Base-by-base conservation (phyloP, 2,113 vertebrate species). In the Bothrops jararaca region DNA sequence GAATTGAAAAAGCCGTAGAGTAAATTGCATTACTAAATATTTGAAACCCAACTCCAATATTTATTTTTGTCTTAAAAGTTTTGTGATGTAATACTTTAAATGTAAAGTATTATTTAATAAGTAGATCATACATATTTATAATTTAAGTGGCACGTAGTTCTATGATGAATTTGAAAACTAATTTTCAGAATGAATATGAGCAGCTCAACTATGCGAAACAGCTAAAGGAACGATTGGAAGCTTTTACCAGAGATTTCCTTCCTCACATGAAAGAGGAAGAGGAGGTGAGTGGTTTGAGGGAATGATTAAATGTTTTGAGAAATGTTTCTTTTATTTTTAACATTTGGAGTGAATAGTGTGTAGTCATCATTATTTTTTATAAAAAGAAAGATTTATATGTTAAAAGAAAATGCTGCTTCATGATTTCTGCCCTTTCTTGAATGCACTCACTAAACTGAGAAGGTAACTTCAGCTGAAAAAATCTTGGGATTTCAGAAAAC, bases 231-330 rank as follows among this genome's bases (percentile, higher is more conserved):
- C 98, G 98, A 86, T 95, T 99, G 74, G 99, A 99, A 94, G 99
- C 98, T 85, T 99, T 99, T 95, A 99, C 99, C 34, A 98, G 98
- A 95, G 99, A 99, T 97, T 99, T 99, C 96, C 98, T 99, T 97
- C 99, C 99, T 95, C 99, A 99, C 95, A 99, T 99, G 99, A 99
- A 99, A 97, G 99, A 99, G 95, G 99, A 99, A 90, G 99, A 99
- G 92, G 99, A 99, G 99, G 99, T 99, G 96, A 91, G 97, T 95
- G 48, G 86, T 86, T 80, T 4, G 11, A 56, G 24, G 22, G 26
- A 89, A 80, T 85, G 34, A 48, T 18, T 50, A 39, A 74, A 80
- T 42, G 74, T 42, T 80, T 80, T 80, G 74, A 80, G 34, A 80
- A 80, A 80, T 10, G 7, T 42, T 80, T 80, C 34, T 18, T 80